Evolutionary conservation across 2,888 invertebrate species (phyloP).

Genomic region (Watsonalla binaria): DNA sequence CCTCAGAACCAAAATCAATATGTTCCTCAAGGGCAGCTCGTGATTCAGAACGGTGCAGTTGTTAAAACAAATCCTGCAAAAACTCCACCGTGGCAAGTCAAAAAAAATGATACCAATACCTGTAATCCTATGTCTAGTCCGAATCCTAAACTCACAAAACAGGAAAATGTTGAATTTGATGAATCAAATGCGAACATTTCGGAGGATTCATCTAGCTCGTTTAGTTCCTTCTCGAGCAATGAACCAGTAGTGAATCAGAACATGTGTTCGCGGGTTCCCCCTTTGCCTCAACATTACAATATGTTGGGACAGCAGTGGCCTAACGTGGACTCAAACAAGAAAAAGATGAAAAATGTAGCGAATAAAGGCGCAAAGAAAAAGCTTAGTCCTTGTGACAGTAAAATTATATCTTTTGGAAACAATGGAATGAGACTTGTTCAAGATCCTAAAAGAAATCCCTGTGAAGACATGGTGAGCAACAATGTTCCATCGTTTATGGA

Average conservation of each 20-base stretch:
- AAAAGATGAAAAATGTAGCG: constrained; percentile 77
- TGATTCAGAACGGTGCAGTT: constrained; percentile 71
- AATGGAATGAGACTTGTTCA: constrained; percentile 56
- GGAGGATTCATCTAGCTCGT: constrained; percentile 55
- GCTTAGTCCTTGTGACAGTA: constrained; percentile 47
- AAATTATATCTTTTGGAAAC: constrained; percentile 43
- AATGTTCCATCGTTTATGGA: constrained; percentile 91
- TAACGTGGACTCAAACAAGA: constrained; percentile 53
- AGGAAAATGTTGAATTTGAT: constrained; percentile 58
- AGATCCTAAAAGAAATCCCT: constrained; percentile 61
- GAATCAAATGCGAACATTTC: constrained; percentile 53
- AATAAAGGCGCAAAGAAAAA: constrained; percentile 76
- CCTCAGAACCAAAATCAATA: constrained; percentile 50
- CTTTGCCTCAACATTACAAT: constrained; percentile 82
- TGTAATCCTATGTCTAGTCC: constrained; percentile 51
- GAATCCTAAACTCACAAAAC: constrained; percentile 52
- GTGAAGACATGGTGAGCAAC: constrained; percentile 69
- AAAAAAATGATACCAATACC: constrained; percentile 49
- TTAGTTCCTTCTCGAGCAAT: constrained; percentile 50
- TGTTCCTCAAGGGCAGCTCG: constrained; percentile 59
- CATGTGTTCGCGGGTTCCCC: constrained; percentile 84
- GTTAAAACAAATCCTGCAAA: constrained; percentile 74
- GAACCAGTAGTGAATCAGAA: constrained; percentile 64
- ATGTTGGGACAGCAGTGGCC: constrained; percentile 72
- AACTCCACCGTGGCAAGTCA: constrained; percentile 80